A percentile compares a stretch with the other conserved stretches of the same genome.
Evolutionary conservation across 2,797 vertebrate genomes (phyloP).

Genomic region (Rhodeus uyekii): DNA sequence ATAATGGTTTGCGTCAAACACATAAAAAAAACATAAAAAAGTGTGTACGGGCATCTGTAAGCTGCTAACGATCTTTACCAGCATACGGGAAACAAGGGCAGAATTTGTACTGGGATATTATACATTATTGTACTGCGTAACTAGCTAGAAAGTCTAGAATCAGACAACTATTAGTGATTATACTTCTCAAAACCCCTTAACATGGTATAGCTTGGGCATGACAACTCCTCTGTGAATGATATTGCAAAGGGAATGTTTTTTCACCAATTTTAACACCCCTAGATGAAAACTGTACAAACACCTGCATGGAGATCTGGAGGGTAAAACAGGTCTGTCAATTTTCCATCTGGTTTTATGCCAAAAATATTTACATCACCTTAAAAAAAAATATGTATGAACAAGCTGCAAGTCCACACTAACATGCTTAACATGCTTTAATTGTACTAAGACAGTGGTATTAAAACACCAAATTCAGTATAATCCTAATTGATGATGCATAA

Average conservation of each 20-base stretch:
- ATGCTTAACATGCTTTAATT: not conserved
- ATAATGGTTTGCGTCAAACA: conserved; percentile 52
- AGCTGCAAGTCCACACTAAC: not conserved
- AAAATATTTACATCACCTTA: not conserved
- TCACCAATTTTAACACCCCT: too few relatives aligned
- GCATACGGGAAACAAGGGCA: conserved; percentile 29
- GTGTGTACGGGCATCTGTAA: conserved; percentile 27
- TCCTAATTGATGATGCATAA: not conserved
- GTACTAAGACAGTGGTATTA: not conserved
- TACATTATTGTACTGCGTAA: not conserved
- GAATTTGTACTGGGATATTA: not conserved
- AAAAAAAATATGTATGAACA: not conserved
- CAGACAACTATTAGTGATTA: not conserved
- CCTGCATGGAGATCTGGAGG: too few relatives aligned
- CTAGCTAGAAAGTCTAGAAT: not conserved
- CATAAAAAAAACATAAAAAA: not conserved
- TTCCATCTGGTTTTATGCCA: not conserved
- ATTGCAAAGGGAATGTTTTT: not conserved
- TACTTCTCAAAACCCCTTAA: not conserved
- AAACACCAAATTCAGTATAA: not conserved
- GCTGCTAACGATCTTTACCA: conserved; percentile 26
- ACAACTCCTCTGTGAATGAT: not conserved
- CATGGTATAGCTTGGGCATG: not conserved
- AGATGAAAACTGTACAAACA: too few relatives aligned
- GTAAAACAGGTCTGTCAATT: not conserved